These are phyloP conservation scores for Listrodromus nycthemerus DNA, from an alignment of 2,888 invertebrate species.

Conservation along the genomic window DNA sequence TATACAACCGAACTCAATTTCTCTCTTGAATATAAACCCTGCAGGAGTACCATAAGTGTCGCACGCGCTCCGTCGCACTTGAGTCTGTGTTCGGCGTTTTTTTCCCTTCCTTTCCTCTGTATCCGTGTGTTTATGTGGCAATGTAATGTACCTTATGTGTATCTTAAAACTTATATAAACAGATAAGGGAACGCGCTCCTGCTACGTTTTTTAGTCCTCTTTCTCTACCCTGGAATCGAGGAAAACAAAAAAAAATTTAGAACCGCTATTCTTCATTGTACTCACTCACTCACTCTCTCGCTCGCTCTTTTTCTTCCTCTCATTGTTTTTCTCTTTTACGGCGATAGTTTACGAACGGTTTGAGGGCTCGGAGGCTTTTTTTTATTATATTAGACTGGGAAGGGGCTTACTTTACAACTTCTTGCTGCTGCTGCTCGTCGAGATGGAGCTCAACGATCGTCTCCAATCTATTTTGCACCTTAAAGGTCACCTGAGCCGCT, in stretches of 20 bases:
- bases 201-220: slow-evolving; percentile 79
- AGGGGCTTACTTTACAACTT: slow-evolving; percentile 79
- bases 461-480: slow-evolving; percentile 85
- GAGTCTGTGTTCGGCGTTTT: slow-evolving; percentile 13
- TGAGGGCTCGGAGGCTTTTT: slow-evolving; percentile 50
- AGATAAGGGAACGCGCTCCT: slow-evolving; percentile 76
- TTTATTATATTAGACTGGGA: slow-evolving; percentile 42
- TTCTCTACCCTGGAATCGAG: slow-evolving; percentile 79
- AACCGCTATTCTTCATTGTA: slow-evolving; percentile 37
- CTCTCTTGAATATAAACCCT: slow-evolving; percentile 50
- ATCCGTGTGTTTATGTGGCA: slow-evolving; percentile 38
- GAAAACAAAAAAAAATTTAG: slow-evolving; percentile 71
- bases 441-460: slow-evolving; percentile 85
- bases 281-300: slow-evolving; percentile 30
- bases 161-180: slow-evolving; percentile 80
- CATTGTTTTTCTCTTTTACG: slow-evolving; percentile 33
- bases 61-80: slow-evolving; percentile 6
- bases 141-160: slow-evolving; percentile 64
- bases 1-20: slow-evolving; percentile 41
- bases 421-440: slow-evolving; percentile 78
- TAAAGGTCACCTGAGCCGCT: slow-evolving; percentile 85
- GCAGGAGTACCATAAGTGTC: slow-evolving; percentile 42
- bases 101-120: slow-evolving; percentile 15
- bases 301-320: not conserved
- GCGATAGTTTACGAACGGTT: slow-evolving; percentile 54